These are phyloP conservation scores for Tryphoninae sp. DNA, from an alignment of 2,888 invertebrate genomes.

Conservation along the genomic window DNA sequence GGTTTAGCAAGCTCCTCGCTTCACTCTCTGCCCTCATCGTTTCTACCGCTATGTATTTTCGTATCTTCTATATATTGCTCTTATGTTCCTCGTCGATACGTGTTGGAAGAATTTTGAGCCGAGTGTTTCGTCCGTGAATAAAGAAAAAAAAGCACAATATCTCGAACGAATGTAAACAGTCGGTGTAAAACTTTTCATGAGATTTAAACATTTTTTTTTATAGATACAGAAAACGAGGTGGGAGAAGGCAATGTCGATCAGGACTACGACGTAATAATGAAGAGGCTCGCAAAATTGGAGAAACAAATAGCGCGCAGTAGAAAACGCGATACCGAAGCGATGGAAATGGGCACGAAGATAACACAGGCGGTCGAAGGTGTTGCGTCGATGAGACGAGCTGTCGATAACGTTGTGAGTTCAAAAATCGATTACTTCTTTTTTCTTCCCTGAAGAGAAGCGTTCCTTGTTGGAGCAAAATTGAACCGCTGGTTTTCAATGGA, in stretches of 20 bases:
- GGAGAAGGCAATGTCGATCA: slow-evolving; percentile 73
- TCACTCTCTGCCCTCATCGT: slow-evolving; percentile 43
- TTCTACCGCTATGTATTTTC: slow-evolving; percentile 47
- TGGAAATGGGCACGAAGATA: slow-evolving; percentile 75
- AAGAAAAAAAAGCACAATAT: slow-evolving; percentile 21
- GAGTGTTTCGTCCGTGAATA: background rate
- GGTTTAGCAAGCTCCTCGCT: slow-evolving; percentile 51
- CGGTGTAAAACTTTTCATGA: background rate
- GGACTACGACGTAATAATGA: slow-evolving; percentile 77
- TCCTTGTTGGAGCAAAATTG: background rate
- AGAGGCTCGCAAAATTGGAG: slow-evolving; percentile 77
- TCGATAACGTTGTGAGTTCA: slow-evolving; percentile 75
- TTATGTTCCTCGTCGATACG: background rate
- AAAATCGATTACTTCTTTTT: background rate
- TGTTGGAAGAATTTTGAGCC: background rate
- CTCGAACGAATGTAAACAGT: background rate
- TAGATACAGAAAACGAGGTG: slow-evolving; percentile 79
- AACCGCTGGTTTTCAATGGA: background rate
- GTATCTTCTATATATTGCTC: slow-evolving; percentile 22
- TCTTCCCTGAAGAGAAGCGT: background rate
- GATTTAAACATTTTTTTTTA: slow-evolving; percentile 39
- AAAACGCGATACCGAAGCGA: slow-evolving; percentile 74
- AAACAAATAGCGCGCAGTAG: slow-evolving; percentile 78
- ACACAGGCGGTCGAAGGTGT: slow-evolving; percentile 76
- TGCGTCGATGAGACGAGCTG: slow-evolving; percentile 75